Evolutionary conservation across 2,888 invertebrate genomes (phyloP), one percentile per base, ranked within the genome.

Genomic region (Melikaiella ostensackeni): DNA sequence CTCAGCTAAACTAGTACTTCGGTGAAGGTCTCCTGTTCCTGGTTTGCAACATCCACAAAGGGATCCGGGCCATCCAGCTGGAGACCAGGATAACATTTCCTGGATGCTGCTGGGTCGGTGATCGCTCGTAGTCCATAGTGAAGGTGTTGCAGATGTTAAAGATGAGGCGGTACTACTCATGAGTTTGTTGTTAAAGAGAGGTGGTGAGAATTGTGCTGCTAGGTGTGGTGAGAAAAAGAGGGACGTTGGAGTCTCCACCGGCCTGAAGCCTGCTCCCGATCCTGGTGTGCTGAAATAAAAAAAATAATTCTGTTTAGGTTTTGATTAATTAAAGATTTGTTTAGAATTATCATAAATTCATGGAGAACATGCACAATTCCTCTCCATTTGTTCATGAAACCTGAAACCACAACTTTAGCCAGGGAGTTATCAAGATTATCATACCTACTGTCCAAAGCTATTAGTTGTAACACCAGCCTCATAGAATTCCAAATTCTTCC

Each of bases 211-310:
- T 92, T 95, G 94, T 86, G 96, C 95, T 74, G 96, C 95, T 87
- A 97, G 93, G 91, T 97, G 97, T 19, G 97, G 96, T 74, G 97
- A 96, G 89, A 97, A 95, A 92, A 97, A 97, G 79, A 97, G 93
- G 19, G 97, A 96, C 77, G 96, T 95, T 74, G 89, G 86, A 6
- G 84, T 82, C 76, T 91, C 91, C 42, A 91, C 88, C 27, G 91
- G 91, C 84, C 91, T 89, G 87, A 91, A 91, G 61, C 93, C 93
- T 21, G 92, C 92, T 81, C 94, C 94, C 80, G 94, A 70, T 38
- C 94, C 93, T 19, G 95, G 94, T 80, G 92, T 91, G 85, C 95
- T 95, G 93, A 50, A 93, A 93, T 84, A 86, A 82, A 88, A 86
- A 82, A n/a, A 2, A 33, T n/a, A n/a, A 5, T 27, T 24, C 1